Evolutionary conservation across 2,888 invertebrate species (phyloP), one percentile per base, ranked within the genome.

Genomic region (Dyspetes luteomarginatus): DNA sequence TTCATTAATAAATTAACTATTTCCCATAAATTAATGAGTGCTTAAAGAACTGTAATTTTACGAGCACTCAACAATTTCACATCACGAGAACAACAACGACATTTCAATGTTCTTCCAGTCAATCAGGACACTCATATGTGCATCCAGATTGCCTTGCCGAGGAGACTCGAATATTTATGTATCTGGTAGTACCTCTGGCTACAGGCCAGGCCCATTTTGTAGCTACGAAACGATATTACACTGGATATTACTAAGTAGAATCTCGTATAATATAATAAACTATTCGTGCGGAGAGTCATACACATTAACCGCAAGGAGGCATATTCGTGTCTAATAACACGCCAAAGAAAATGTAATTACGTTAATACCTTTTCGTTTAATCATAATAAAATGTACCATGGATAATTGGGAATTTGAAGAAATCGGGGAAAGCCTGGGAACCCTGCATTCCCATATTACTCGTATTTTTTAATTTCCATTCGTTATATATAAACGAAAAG

Each of bases 131-230:
- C 36, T 71, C 55, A 78, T 74, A 68, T 68, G 67, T 73, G 67
- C 69, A 84, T 84, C 84, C 81, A 81, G 82, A 85, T 81, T 83
- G 71, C 84, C 84, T 82, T 85, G 78, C 71, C 85, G 82, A 85
- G 85, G 84, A 82, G 76, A 81, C 72, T 83, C 50, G 45, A 24
- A 52, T 60, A 74, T 80, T 69, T 65, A 78, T 80, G 68, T 80
- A 75, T 78, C 64, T 48, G 58, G 65, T 24, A 55, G 71, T 56
- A 48, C 55, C 48, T 65, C 74, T 58, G 78, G 78, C 71, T 65
- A 15, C 22, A 41, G 26, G 65, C 72, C 71, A 67, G 72, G 78
- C 76, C 76, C 73, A 69, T 78, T 83, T 75, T 75, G 75, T 69
- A 22, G 69, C 74, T 77, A 65, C 65, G 78, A 65, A 72, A 65